Conservation (phyloP, 1,140 invertebrate genomes). For the Brachystomella parvula region DNA sequence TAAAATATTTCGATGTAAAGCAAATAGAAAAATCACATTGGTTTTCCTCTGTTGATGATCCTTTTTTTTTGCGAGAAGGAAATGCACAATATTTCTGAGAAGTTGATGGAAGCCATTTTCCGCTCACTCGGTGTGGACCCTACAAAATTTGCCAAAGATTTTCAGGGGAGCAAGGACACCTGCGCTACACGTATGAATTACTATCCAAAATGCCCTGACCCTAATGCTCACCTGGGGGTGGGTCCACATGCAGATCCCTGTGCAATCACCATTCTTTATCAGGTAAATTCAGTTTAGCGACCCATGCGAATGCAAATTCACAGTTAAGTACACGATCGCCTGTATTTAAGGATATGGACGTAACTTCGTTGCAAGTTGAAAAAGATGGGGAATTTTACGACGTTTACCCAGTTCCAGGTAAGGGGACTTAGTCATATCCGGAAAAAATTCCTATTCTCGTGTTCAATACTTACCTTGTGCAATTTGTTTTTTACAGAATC, state of each 20-base stretch:
- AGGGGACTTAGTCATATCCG: not conserved
- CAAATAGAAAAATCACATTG: not conserved
- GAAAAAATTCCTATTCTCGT: too few relatives aligned
- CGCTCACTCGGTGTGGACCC: conserved; percentile 15
- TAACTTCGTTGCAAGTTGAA: conserved; percentile 22
- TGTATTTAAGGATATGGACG: conserved; percentile 17
- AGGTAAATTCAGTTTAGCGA: conserved; percentile 8
- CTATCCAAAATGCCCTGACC: conserved; percentile 20
- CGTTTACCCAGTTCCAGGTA: conserved; percentile 23
- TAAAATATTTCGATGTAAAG: conserved; percentile 14
- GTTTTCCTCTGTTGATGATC: not conserved
- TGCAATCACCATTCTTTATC: conserved; percentile 1
- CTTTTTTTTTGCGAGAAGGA: conserved; percentile 1
- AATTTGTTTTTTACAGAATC: conserved; percentile 17
- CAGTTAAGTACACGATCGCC: not conserved
- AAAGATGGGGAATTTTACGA: conserved; percentile 22
- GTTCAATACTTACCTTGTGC: not conserved
- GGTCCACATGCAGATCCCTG: conserved; percentile 27
- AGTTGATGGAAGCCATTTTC: conserved; percentile 20
- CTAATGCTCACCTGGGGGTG: conserved; percentile 22
- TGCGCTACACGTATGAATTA: conserved; percentile 21
- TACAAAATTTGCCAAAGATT: conserved; percentile 2
- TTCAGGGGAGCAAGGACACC: conserved; percentile 19
- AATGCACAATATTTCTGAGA: conserved; percentile 12
- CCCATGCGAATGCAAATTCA: not conserved